These are phyloP conservation scores for Petrocephalus sullivani DNA, from an alignment of 2,797 vertebrate species.

Conservation along the genomic window DNA sequence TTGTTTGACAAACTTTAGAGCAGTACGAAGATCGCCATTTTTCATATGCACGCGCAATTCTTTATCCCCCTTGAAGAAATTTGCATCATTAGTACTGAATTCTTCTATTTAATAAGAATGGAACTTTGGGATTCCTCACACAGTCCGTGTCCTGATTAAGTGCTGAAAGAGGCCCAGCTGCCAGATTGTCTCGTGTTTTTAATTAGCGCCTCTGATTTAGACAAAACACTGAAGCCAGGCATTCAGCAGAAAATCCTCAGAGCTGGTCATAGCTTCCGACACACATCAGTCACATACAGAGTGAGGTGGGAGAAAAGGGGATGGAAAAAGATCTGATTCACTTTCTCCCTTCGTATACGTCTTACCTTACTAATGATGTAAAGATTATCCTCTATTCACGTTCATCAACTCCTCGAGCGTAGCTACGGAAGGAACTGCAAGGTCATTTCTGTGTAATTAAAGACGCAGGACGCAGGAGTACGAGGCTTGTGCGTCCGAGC, in stretches of 20 bases:
- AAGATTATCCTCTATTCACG: neutral
- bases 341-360: neutral
- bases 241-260: neutral
- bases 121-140: neutral
- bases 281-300: neutral
- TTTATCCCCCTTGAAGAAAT: conserved; percentile 2
- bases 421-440: neutral
- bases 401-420: neutral
- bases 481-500: neutral
- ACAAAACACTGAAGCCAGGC: neutral
- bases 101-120: neutral
- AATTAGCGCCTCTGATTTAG: neutral
- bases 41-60: neutral
- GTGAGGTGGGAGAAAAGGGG: neutral
- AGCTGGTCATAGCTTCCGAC: neutral
- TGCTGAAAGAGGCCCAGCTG: neutral
- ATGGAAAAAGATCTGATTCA: neutral
- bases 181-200: conserved; percentile 7
- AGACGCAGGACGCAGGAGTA: neutral
- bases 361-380: neutral
- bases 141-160: neutral
- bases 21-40: neutral
- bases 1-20: neutral
- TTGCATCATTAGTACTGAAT: neutral
- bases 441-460: neutral